phyloP scores from a whole-genome alignment of 2,888 invertebrate genomes.

The Euzophera pinguis region DNA sequence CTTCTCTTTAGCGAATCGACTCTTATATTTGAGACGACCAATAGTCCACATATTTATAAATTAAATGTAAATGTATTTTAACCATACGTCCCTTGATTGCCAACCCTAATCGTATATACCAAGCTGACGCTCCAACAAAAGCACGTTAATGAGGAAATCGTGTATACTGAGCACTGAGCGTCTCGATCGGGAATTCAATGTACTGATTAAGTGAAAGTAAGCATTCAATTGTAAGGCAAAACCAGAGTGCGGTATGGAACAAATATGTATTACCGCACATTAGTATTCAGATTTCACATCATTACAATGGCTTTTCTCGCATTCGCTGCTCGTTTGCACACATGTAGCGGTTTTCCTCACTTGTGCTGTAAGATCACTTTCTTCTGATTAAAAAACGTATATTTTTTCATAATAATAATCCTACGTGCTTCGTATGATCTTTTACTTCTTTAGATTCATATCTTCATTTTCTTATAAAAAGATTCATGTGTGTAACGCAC shows the following conservation, averaged over 20 bases:
- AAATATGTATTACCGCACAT: conserved; percentile 13
- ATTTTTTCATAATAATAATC: no score
- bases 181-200: conserved; percentile 45
- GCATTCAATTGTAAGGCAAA: conserved; percentile 34
- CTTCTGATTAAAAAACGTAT: no score
- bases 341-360: neutral
- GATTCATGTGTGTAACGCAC: no score
- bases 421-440: no score
- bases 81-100: neutral
- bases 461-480: no score
- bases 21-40: no score
- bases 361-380: neutral
- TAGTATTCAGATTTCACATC: conserved; percentile 11
- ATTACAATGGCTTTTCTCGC: conserved; percentile 4
- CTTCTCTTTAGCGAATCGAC: no score
- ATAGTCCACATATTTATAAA: no score
- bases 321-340: neutral
- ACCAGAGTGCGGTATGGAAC: conserved; percentile 27
- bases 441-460: no score
- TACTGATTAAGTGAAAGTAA: conserved; percentile 66
- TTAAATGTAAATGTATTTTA: neutral
- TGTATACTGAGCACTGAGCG: conserved; percentile 43
- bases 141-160: conserved; percentile 71
- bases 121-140: conserved; percentile 55
- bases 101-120: conserved; percentile 25